Base-by-base conservation (phyloP, 1,140 invertebrate species). In the Teleopsis dalmanni region DNA sequence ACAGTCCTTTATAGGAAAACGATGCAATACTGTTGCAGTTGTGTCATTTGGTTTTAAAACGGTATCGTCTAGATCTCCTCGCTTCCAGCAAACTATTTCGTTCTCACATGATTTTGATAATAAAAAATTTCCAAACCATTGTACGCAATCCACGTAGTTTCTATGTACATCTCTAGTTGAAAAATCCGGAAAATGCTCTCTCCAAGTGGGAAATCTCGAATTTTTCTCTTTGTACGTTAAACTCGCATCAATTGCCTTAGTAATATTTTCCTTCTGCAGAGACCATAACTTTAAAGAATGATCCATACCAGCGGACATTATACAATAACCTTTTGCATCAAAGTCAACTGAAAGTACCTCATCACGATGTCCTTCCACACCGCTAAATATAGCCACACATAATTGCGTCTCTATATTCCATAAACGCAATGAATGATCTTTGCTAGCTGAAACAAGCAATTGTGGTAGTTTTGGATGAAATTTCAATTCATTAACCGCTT, bases 101-200 rank as follows among this genome's bases (percentile, higher is more conserved):
- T 97, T 95, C 67, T 98, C 94, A 73, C 93, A 97, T 3, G 92
- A 95, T 80, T 98, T 98, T 25, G 95, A 98, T 3, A 98, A 75
- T 40, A 99, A 83, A 69, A 97, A 91, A 71, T 95, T 88, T 1
- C 95, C 95, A 60, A 94, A 85, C 93, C 94, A 98, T 54, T 88
- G 81, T 1, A 96, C 93, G 73, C 95, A 98, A 66, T 99, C 95
- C 6, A 99, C 95, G 74, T 98, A 98, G 73, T 99, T 99, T 51
- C 91, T 79, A 68, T 99, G 95, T 51, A 99, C 94, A 67, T 98
- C 95, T 51, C 95, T 74, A 0, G 95, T 98, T 0, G 92, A 95
- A 64, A 96, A 98, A 63, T 95, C 89, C 0, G 95, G 94, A 71
- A 97, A 98, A 74, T 98, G 90, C 65, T 95, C 85, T 47, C 91